These are phyloP conservation scores for Monoplex corrugatus DNA, from an alignment of 2,888 invertebrate species.

Conservation along the genomic window DNA sequence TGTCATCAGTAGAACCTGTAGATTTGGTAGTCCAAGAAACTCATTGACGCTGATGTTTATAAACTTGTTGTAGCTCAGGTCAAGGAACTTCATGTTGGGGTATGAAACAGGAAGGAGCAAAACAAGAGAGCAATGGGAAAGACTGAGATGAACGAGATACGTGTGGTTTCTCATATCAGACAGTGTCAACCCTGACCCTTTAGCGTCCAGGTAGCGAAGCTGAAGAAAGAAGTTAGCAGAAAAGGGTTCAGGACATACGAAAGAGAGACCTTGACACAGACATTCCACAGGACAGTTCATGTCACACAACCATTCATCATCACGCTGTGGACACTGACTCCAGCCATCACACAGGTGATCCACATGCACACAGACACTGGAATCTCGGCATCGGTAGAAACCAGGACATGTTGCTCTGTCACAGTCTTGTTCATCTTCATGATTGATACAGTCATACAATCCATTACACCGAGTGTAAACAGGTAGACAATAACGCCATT, in stretches of 20 bases:
- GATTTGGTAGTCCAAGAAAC: neutral
- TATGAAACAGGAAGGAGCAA: neutral
- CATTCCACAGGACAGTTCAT: slow-evolving; percentile 46
- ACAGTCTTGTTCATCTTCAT: slow-evolving; percentile 48
- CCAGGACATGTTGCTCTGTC: slow-evolving; percentile 11
- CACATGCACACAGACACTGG: slow-evolving; percentile 46
- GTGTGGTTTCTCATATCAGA: neutral
- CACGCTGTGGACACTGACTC: slow-evolving; percentile 52
- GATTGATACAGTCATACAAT: slow-evolving; percentile 43
- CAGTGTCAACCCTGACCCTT: neutral
- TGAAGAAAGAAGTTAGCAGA: slow-evolving; percentile 1
- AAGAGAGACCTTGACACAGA: slow-evolving; percentile 42
- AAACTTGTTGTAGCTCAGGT: neutral
- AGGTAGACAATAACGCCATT: slow-evolving; percentile 43
- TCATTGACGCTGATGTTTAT: neutral
- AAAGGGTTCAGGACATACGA: slow-evolving; percentile 12
- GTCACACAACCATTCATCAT: slow-evolving; percentile 51
- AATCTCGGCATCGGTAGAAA: slow-evolving; percentile 48
- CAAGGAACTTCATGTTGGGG: neutral
- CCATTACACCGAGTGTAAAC: slow-evolving; percentile 53
- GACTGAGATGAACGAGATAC: slow-evolving; percentile 34
- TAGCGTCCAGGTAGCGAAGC: slow-evolving; percentile 23
- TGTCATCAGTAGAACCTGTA: neutral
- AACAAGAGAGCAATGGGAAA: slow-evolving; percentile 2
- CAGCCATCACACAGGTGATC: slow-evolving; percentile 53